Evolutionary conservation across 2,113 vertebrate genomes (phyloP), one percentile per base, ranked within the genome.

Genomic region (Grammomys surdaster): DNA sequence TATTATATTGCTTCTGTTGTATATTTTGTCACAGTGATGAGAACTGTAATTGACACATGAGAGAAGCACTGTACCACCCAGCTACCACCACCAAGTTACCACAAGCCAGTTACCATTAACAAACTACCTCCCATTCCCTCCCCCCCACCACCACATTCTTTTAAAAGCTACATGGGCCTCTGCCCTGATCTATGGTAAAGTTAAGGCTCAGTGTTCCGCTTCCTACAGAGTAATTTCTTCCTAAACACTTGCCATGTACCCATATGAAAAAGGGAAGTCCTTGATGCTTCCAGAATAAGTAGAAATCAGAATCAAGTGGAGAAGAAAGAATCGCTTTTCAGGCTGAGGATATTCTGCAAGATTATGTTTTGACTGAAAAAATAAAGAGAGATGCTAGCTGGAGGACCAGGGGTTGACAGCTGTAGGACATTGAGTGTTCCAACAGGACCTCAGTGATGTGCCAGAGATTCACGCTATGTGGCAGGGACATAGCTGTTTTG

Each of bases 401-500:
- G 1, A 10, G 16, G 16, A 16, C 22, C 33, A 7, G 0, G 1
- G 12, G 10, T 40, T 40, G 9, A 0, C 2, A 9, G 48, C 46
- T 26, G 7, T 28, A 67, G 58, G 72, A 87, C 26, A 4, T 4
- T 48, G 12, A 16, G 2, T 58, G 10, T 24, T 56, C 12, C 14
- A 19, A 2, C 2, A n/a, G 63, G 46, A 2, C 0, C 9, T 46
- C 75, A 20, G 33, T 24, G 17, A 73, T 73, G 51, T 88, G 12
- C 87, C 58, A 26, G 80, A 51, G 69, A 43, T 19, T 14, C 78
- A 3, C 1, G 1, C 54, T 3, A 7, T 14, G 58, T 3, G 2
- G 3, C 28, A 19, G 80, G 36, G 4, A 28, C 3, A 5, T 1
- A 13, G 28, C 54, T 19, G 36, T 19, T 0, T 0, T 1, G 0